phyloP scores from a whole-genome alignment of 1,140 invertebrate genomes.

The Helicoverpa zea region DNA sequence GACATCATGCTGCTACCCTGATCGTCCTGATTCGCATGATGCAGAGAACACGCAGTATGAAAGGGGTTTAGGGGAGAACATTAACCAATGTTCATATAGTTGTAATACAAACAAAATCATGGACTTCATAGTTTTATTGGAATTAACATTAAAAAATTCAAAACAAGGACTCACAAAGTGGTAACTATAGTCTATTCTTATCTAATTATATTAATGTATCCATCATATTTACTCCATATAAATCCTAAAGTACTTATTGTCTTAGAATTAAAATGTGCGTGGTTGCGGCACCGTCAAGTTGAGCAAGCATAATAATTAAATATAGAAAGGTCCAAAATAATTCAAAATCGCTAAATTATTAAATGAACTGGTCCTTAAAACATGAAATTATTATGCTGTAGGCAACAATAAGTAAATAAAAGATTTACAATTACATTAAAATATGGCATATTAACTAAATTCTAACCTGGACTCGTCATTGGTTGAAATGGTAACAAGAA shows the following conservation, averaged over 20 bases:
- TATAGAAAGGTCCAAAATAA: neutral
- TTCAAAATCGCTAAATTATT: neutral
- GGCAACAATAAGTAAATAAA: neutral
- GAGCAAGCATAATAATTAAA: neutral
- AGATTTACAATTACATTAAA: neutral
- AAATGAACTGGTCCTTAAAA: neutral
- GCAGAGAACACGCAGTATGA: too few species aligned
- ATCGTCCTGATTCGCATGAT: too few species aligned
- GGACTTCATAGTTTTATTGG: neutral
- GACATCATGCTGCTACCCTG: too few species aligned
- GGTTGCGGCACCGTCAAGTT: neutral
- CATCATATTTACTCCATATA: neutral
- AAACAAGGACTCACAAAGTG: conserved; percentile 3
- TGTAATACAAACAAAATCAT: neutral
- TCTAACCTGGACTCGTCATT: too few species aligned
- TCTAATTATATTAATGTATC: neutral
- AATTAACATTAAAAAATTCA: too few species aligned
- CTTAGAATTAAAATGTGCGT: neutral
- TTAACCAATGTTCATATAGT: neutral
- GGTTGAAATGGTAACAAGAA: too few species aligned
- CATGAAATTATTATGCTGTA: conserved; percentile 3
- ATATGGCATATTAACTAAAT: too few species aligned
- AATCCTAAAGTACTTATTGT: neutral
- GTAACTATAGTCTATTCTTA: neutral
- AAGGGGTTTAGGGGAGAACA: too few species aligned